A percentile compares a stretch with the other conserved stretches of the same genome.
phyloP scores from a whole-genome alignment of 2,888 invertebrate genomes.

The Neria commutata region DNA sequence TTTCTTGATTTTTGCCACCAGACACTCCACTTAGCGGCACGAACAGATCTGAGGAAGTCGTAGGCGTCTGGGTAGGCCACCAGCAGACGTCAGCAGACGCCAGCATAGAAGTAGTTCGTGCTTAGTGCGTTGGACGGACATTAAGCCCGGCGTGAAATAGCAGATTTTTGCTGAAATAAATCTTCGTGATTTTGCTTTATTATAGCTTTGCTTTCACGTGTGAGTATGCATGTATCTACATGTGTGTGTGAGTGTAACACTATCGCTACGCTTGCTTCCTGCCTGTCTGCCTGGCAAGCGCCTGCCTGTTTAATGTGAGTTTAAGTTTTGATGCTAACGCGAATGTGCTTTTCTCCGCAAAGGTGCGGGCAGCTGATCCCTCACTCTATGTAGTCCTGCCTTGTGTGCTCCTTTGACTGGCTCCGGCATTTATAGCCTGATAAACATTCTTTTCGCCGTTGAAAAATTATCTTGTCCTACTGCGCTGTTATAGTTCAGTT shows the following conservation, averaged over 20 bases:
- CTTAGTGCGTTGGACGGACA: constrained; percentile 5
- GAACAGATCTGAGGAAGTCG: neutral
- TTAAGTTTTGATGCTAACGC: constrained; percentile 15
- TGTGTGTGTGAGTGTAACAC: neutral
- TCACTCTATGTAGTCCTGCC: neutral
- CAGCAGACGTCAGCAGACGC: neutral
- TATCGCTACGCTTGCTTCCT: neutral
- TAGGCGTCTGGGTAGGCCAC: too few relatives aligned
- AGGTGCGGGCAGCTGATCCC: too few relatives aligned
- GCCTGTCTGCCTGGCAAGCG: constrained; percentile 2
- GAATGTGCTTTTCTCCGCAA: neutral
- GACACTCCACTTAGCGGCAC: constrained; percentile 1
- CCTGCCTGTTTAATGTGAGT: constrained; percentile 24
- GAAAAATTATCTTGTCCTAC: constrained; percentile 22
- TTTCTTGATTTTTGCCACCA: neutral
- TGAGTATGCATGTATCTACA: neutral
- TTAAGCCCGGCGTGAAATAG: constrained; percentile 32
- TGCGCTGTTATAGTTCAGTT: neutral
- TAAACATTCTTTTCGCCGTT: constrained; percentile 12
- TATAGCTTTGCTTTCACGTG: constrained; percentile 7
- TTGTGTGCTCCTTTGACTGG: neutral
- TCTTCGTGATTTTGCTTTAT: constrained; percentile 50
- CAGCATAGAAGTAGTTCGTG: neutral
- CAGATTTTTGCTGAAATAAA: constrained; percentile 43
- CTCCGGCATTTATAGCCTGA: constrained; percentile 19